Conservation (phyloP, 2,113 vertebrate species). For the Semnornis frantzii region DNA sequence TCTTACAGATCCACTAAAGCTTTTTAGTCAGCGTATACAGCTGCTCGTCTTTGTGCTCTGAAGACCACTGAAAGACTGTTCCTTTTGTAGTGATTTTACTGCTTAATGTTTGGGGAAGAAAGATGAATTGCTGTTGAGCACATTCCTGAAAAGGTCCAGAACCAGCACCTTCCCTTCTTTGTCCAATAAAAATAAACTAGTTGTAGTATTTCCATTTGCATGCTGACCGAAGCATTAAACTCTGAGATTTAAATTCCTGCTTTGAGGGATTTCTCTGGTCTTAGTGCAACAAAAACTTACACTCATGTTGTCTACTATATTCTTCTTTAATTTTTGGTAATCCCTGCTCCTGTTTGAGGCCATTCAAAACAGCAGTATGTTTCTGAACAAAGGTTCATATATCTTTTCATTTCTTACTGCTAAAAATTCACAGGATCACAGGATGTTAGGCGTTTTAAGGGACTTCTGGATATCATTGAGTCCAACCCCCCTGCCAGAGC, state of each 20-base stretch:
- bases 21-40: not conserved
- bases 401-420: not conserved
- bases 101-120: not conserved
- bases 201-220: not conserved
- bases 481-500: too few species aligned
- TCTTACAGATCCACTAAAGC: not conserved
- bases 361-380: not conserved
- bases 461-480: too few species aligned
- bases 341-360: not conserved
- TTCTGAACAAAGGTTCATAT: constrained; percentile 8
- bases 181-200: not conserved
- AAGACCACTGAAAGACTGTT: not conserved
- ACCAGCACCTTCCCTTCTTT: not conserved
- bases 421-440: not conserved
- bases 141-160: not conserved
- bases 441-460: too few species aligned
- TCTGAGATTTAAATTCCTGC: constrained; percentile 6
- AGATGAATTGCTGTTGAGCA: not conserved
- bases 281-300: not conserved
- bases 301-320: not conserved
- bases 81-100: not conserved
- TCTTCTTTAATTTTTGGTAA: not conserved
- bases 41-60: not conserved
- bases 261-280: not conserved
- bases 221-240: not conserved